These are phyloP conservation scores for Bombus huntii DNA, from an alignment of 1,140 invertebrate genomes.

Conservation along the genomic window DNA sequence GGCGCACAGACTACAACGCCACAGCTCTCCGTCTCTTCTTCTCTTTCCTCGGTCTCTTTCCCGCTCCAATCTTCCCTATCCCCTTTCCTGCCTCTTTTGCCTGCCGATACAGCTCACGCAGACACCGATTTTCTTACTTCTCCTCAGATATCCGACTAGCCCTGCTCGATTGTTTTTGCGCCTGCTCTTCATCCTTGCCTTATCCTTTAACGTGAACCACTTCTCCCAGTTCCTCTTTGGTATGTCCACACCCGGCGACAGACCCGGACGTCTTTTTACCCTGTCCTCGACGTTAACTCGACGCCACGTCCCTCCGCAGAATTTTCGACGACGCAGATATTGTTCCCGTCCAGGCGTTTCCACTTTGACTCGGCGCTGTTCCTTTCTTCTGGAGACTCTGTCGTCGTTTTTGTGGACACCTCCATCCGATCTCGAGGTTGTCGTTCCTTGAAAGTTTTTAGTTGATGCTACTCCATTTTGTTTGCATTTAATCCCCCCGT, in stretches of 20 bases:
- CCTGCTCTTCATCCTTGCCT: not conserved
- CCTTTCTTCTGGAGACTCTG: not conserved
- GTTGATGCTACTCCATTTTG: not conserved
- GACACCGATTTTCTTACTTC: conserved; percentile 20
- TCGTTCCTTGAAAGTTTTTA: not conserved
- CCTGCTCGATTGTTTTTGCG: conserved; percentile 10
- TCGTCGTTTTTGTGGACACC: not conserved
- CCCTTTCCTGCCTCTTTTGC: not conserved
- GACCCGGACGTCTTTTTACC: not conserved
- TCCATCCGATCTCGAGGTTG: not conserved
- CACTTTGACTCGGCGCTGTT: not conserved
- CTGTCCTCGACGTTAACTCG: not conserved
- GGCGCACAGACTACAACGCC: conserved; percentile 25
- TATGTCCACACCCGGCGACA: not conserved
- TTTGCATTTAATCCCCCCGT: not conserved
- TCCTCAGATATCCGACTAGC: not conserved
- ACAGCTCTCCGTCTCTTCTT: conserved; percentile 24
- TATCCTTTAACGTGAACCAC: not conserved
- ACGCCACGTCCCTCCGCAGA: not conserved
- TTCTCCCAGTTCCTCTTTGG: not conserved
- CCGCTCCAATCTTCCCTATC: not conserved
- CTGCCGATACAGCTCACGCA: not conserved
- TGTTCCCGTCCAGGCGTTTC: not conserved
- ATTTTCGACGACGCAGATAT: not conserved
- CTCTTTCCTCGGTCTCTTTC: conserved; percentile 12